phyloP scores from a whole-genome alignment of 2,113 vertebrate genomes.

The Vimba vimba region DNA sequence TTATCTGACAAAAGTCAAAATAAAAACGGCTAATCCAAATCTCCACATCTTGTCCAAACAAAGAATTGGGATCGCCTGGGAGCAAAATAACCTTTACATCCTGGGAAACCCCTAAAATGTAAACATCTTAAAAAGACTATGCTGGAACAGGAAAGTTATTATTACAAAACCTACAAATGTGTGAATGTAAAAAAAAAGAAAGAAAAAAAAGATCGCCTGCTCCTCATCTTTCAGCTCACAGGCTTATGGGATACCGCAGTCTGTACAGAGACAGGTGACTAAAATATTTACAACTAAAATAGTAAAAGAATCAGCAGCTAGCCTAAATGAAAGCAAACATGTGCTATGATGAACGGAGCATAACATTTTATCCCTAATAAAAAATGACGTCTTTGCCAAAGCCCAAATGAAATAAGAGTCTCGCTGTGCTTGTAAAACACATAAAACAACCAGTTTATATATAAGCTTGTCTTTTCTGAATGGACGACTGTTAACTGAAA shows the following conservation, averaged over 20 bases:
- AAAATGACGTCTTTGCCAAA: slow-evolving; percentile 21
- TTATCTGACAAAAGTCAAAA: slow-evolving; percentile 14
- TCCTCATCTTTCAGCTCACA: not conserved
- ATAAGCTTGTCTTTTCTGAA: slow-evolving; percentile 27
- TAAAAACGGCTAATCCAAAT: not conserved
- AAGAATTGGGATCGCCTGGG: not conserved
- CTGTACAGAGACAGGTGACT: slow-evolving; percentile 31
- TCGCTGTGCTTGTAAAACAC: slow-evolving; percentile 21
- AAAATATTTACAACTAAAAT: slow-evolving; percentile 45
- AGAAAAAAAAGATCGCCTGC: not conserved
- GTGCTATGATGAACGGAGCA: slow-evolving; percentile 14
- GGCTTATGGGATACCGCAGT: slow-evolving; percentile 13
- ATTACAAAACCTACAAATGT: slow-evolving; percentile 7
- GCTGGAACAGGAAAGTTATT: not conserved
- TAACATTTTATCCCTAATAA: slow-evolving; percentile 34
- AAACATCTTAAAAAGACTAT: slow-evolving; percentile 13
- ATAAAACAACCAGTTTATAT: slow-evolving; percentile 38
- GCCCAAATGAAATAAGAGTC: slow-evolving; percentile 42
- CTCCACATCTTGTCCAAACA: slow-evolving; percentile 1
- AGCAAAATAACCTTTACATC: not conserved
- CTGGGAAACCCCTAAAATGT: slow-evolving; percentile 6
- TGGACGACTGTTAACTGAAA: slow-evolving; percentile 5
- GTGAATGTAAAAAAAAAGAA: not conserved
- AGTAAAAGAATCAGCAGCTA: slow-evolving; percentile 35
- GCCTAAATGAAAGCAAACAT: slow-evolving; percentile 42